phyloP scores from a whole-genome alignment of 2,113 vertebrate species.

The Apeltes quadracus region DNA sequence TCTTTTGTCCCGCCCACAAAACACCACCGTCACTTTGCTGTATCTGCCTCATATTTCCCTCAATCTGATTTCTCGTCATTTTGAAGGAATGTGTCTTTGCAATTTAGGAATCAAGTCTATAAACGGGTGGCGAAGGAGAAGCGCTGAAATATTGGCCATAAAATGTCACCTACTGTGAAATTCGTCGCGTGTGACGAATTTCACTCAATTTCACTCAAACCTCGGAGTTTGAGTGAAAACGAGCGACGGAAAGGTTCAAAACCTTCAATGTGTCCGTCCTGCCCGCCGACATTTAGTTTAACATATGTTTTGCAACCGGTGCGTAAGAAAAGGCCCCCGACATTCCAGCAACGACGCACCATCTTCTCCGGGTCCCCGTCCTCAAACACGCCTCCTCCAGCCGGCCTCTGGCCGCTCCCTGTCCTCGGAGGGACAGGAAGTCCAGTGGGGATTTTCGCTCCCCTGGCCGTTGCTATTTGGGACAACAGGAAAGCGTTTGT shows the following conservation, averaged over 20 bases:
- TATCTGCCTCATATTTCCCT: neutral
- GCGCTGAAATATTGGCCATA: slow-evolving; percentile 2
- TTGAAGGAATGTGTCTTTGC: slow-evolving; percentile 28
- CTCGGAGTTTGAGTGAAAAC: no score
- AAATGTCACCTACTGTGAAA: neutral
- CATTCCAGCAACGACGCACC: neutral
- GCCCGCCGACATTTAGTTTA: neutral
- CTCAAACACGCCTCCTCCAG: no score
- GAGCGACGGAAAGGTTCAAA: no score
- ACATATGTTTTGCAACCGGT: neutral
- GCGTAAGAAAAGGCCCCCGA: neutral
- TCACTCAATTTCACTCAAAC: no score
- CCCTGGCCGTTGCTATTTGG: slow-evolving; percentile 72
- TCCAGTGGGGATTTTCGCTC: slow-evolving; percentile 54
- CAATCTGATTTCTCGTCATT: slow-evolving; percentile 25
- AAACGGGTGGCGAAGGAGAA: slow-evolving; percentile 12
- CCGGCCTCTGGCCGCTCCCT: slow-evolving; percentile 29
- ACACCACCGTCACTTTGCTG: neutral
- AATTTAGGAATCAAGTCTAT: slow-evolving; percentile 6
- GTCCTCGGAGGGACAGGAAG: slow-evolving; percentile 66
- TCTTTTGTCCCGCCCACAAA: neutral
- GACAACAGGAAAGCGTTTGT: slow-evolving; percentile 71
- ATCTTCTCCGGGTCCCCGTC: neutral
- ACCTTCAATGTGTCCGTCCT: neutral
- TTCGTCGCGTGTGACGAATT: neutral